Evolutionary conservation across 2,888 invertebrate genomes (phyloP), one percentile per base, ranked within the genome.

Genomic region (Diaphora mendica): DNA sequence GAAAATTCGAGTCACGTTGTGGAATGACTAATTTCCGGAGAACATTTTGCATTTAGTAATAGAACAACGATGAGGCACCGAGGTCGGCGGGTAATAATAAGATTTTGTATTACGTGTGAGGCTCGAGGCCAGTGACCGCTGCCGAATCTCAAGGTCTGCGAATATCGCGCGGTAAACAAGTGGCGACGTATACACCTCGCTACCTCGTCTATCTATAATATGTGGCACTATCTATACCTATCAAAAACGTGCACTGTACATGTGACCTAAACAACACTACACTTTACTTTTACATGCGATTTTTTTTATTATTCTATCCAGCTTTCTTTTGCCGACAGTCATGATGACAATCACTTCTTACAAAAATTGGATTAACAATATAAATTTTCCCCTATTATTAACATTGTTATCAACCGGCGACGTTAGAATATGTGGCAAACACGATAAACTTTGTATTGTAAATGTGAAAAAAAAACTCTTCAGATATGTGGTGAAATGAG

Each of bases 121-220:
- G 87, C 88, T 88, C 84, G 89, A 91, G 94, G 95, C 91, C 94
- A 95, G 84, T 95, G 95, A 95, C 95, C 95, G 94, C 88, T 79
- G 94, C 92, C 94, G 90, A 95, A 95, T 94, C 90, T 95, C 95
- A 95, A 95, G 95, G 95, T 93, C 95, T 91, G 93, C 92, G 90
- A 89, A 88, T 86, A 90, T 89, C 91, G 93, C 88, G 87, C 89
- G 86, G 93, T 94, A 95, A 95, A 95, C 95, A 95, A 94, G 92
- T 93, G 92, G 77, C 91, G 86, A 62, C 85, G 87, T 85, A 88
- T 87, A 85, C 90, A 89, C 82, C 86, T 83, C 81, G 77, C 82
- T 70, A 78, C 73, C 78, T 81, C 69, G 81, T 76, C 77, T 84
- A 77, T 83, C 79, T 79, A 77, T 77, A 39, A 77, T 77, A 39